Evolutionary conservation across 2,888 invertebrate species (phyloP).

Genomic region (Lepidocyrtinus sp.): DNA sequence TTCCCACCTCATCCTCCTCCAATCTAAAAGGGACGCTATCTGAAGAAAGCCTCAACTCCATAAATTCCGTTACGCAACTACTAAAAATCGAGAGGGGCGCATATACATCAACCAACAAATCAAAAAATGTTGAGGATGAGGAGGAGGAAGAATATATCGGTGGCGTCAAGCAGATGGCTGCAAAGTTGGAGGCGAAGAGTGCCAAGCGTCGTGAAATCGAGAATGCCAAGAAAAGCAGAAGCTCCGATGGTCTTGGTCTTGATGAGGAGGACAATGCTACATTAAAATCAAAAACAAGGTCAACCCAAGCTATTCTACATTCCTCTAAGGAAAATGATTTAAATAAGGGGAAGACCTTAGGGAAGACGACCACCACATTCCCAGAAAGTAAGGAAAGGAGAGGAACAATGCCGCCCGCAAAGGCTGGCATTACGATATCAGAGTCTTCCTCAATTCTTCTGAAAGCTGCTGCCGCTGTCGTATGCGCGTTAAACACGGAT

Average conservation of each 20-base stretch:
- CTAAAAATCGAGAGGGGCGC: constrained; percentile 38
- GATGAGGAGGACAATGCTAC: not conserved
- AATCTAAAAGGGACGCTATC: constrained; percentile 38
- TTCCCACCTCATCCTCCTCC: too few species aligned
- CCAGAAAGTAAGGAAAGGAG: too few species aligned
- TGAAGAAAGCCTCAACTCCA: constrained; percentile 42
- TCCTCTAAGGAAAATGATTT: constrained; percentile 10
- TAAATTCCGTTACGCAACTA: constrained; percentile 44
- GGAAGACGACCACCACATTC: too few species aligned
- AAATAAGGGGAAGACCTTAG: not conserved
- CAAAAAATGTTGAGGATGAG: constrained; percentile 13
- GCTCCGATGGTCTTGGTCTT: not conserved
- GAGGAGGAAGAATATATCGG: constrained; percentile 23
- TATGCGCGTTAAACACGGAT: too few species aligned
- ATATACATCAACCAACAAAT: constrained; percentile 11
- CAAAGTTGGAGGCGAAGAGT: constrained; percentile 37
- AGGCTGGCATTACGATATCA: too few species aligned
- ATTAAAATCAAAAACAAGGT: constrained; percentile 15
- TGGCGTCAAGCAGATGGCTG: constrained; percentile 42
- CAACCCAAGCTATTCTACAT: constrained; percentile 19
- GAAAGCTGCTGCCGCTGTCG: constrained; percentile 3
- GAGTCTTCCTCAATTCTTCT: not conserved
- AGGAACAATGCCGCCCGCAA: too few species aligned
- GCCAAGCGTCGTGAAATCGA: not conserved
- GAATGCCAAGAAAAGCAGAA: constrained; percentile 1